Base-by-base conservation (phyloP, 2,888 invertebrate species). In the Pammene aurita region DNA sequence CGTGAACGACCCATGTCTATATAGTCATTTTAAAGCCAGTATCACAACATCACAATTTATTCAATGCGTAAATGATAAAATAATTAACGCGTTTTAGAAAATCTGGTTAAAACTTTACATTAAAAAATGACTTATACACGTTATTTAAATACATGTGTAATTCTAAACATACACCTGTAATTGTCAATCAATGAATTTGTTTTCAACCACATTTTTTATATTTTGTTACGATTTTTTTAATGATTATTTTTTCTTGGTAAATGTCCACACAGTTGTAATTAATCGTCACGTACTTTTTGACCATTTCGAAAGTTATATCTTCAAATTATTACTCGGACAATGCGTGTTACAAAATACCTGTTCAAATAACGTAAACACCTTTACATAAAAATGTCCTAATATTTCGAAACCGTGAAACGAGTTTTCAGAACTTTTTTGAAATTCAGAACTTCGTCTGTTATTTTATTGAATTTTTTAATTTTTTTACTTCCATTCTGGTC, bases 391-490 rank as follows among this genome's bases (percentile, higher is more conserved):
- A 41, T 41, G 41, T 18, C n/a, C 2, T 34, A 42, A 42, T 11
- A 34, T 54, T 54, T 54, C n/a, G n/a, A 54, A 34, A 34, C n/a
- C 7, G 52, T 5, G 26, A 26, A 52, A 26, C 7, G 52, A 26
- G 4, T 26, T 26, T 26, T 26, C 26, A 4, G 26, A 26, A 26
- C 26, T 26, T 26, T 7, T 48, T 9, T 16, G 10, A 48, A 52
- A 52, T 26, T 9, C 7, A 73, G 66, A 66, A n/a, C n/a, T n/a
- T n/a, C n/a, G n/a, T 70, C 18, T 72, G 2, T 26, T 26, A 26
- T 77, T 78, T 66, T 73, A 75, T 77, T 75, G 71, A 77, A 75
- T 77, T 74, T 74, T 71, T 71, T 72, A 64, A 71, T 74, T 66
- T 42, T n/a, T 73, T 73, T 75, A 75, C 72, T 66, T 67, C 72